Evolutionary conservation across 2,797 vertebrate genomes (phyloP), one percentile per base, ranked within the genome.

Genomic region (Melanotaenia boesemani): DNA sequence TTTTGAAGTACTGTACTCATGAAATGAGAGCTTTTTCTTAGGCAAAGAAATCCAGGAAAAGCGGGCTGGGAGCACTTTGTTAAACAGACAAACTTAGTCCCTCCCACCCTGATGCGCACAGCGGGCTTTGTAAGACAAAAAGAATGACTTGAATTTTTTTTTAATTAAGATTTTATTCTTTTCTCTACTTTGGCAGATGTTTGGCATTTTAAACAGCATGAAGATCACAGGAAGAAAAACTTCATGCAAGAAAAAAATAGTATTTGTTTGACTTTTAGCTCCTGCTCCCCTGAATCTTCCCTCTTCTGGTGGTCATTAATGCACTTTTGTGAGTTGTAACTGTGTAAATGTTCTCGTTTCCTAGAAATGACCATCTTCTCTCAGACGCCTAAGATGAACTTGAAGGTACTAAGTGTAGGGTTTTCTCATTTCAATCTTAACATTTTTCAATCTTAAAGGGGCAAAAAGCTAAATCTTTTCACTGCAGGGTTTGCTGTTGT

Each of bases 1-100:
- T 91, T 89, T 92, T 91, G 86, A 92, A 92, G 92, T 94, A 94
- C 93, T 95, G 94, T 94, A 93, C 93, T 95, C 93, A 94, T 95
- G 80, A 94, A 94, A 94, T 95, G 93, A 94, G 93, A 93, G 89
- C 85, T 92, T 92, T 91, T 91, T 88, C 86, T 85, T 89, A 92
- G 91, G 89, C 91, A 93, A 91, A 92, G 89, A 91, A 90, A 89
- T 90, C 91, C 89, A 91, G 88, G 89, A 91, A 90, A 89, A 83
- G 86, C 79, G 85, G 88, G 71, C 56, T 70, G 88, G 85, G 89
- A 81, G 86, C 68, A 79, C 89, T 85, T 89, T 87, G 85, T 85
- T 85, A 57, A 86, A 77, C 54, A 66, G 76, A 77, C 54, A 60
- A 66, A 74, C 81, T 24, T 82, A 77, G 88, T 79, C 83, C 85